Base-by-base conservation (phyloP, 2,113 vertebrate genomes). In the Solea senegalensis region DNA sequence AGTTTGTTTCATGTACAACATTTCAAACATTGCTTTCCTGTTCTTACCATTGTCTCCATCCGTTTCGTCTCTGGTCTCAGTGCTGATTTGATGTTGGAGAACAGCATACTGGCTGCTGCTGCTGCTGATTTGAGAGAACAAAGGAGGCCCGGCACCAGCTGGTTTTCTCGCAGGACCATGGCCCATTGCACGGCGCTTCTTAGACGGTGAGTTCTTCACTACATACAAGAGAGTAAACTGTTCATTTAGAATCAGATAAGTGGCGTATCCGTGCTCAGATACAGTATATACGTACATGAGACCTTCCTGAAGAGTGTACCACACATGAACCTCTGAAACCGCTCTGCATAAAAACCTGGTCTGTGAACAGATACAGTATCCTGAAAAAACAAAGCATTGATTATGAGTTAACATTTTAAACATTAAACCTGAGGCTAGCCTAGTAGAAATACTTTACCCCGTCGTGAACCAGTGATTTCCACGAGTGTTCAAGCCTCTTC, bases 281-380 rank as follows among this genome's bases (percentile, higher is more conserved):
- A 27, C 2, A 64, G 14, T 8, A 15, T 16, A 10, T 45, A 94
- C 95, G 94, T 86, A 98, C 97, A 14, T 2, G 90, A 85, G n/a
- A 94, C 88, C 70, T 93, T 97, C 85, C 76, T 97, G 90, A 99
- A 99, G 1, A 95, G 96, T 0, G 89, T 93, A 76, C 40, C 93
- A 88, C 96, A 97, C 97, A 99, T 98, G 91, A 98, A 99, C 61
- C 87, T 95, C 58, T 97, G 95, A 90, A 99, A 99, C 13, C 97
- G 90, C 0, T 99, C 97, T 0, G 97, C 96, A 0, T 99, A 99
- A 90, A 99, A 99, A 65, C 96, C 85, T 6, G 97, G 97, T 44
- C 95, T 93, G 89, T 99, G 97, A 63, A 99, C 97, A 0, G 97
- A 99, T 0, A 99, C 96, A 0, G 96, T 96, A 75, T 99, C 97